Percentiles rank a stretch among this genome's conserved stretches.
These are phyloP conservation scores for Drosophila anomelani DNA, from an alignment of 2,888 invertebrate genomes.

Conservation along the genomic window DNA sequence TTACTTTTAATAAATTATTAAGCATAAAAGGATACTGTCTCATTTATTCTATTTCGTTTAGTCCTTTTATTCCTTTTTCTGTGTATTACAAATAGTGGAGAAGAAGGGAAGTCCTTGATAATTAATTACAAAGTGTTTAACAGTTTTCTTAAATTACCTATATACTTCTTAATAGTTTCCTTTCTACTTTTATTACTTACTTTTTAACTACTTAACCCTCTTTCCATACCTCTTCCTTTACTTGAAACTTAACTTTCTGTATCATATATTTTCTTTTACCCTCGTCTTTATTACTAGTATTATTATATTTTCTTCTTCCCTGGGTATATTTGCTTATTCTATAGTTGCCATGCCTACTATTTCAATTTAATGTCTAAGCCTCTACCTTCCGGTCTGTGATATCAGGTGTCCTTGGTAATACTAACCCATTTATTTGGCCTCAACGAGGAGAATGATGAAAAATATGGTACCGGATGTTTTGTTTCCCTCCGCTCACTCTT, in stretches of 20 bases:
- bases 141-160: neutral
- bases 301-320: neutral
- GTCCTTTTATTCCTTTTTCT: neutral
- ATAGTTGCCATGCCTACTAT: conserved; percentile 8
- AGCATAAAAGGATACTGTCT: neutral
- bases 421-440: conserved; percentile 36
- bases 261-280: neutral
- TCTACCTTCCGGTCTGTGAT: neutral
- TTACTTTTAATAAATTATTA: neutral
- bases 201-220: neutral
- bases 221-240: neutral
- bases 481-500: conserved; percentile 2
- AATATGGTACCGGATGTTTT: conserved; percentile 19
- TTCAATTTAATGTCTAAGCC: conserved; percentile 3
- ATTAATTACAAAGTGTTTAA: neutral
- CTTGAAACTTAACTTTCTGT: neutral
- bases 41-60: neutral
- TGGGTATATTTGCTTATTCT: neutral
- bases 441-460: conserved; percentile 23
- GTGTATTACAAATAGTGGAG: neutral
- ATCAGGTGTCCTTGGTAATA: conserved; percentile 58
- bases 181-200: neutral
- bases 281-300: neutral
- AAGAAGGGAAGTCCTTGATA: neutral
- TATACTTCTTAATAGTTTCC: neutral